These are phyloP conservation scores for Melitaea cinxia DNA, from an alignment of 1,140 invertebrate species.

Conservation along the genomic window DNA sequence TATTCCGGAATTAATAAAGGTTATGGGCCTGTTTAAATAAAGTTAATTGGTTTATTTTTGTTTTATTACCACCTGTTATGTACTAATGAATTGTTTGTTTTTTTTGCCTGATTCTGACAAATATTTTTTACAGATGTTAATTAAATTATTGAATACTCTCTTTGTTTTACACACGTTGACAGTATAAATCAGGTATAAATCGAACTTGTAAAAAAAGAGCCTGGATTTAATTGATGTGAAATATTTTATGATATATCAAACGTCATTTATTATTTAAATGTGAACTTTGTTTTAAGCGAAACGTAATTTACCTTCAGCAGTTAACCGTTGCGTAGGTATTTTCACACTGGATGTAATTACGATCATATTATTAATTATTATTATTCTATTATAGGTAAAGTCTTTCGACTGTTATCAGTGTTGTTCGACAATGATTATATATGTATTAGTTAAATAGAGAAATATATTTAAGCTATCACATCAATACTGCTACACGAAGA, in stretches of 20 bases:
- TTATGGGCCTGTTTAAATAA: neutral
- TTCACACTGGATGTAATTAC: neutral
- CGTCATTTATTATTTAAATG: slow-evolving; percentile 6
- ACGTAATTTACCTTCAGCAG: neutral
- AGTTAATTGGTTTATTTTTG: neutral
- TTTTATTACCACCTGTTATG: neutral
- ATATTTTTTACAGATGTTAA: neutral
- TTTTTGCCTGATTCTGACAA: neutral
- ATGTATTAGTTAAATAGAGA: neutral
- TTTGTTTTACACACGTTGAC: neutral
- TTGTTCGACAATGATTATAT: too few relatives aligned
- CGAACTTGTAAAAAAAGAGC: neutral
- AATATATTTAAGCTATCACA: too few relatives aligned
- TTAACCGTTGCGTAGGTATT: neutral
- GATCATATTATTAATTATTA: neutral
- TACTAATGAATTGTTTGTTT: neutral
- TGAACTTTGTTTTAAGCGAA: too few relatives aligned
- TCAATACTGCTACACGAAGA: too few relatives aligned
- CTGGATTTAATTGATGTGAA: slow-evolving; percentile 2
- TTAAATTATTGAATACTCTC: neutral
- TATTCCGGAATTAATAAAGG: neutral
- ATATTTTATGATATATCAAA: neutral
- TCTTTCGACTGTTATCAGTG: too few relatives aligned
- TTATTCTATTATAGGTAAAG: too few relatives aligned
- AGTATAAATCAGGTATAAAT: neutral